phyloP scores from a whole-genome alignment of 2,888 invertebrate genomes.

The Diarsia brunnea region DNA sequence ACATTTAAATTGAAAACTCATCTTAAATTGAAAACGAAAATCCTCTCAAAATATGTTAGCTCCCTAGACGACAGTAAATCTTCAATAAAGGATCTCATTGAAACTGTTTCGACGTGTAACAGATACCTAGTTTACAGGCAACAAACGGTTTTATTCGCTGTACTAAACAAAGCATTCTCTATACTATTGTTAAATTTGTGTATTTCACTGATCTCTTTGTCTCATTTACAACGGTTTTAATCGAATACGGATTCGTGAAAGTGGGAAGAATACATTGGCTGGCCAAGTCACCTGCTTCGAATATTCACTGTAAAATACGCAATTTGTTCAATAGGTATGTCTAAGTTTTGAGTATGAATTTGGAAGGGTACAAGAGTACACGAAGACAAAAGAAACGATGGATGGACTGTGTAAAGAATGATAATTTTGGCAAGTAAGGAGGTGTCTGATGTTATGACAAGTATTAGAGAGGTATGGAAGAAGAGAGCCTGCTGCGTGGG shows the following conservation, averaged over 20 bases:
- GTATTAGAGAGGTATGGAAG: too few relatives aligned
- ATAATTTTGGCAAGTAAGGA: too few relatives aligned
- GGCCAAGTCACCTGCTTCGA: neutral
- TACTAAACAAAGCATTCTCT: slow-evolving; percentile 46
- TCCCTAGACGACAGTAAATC: slow-evolving; percentile 47
- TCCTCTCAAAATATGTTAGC: slow-evolving; percentile 31
- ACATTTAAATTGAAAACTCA: neutral
- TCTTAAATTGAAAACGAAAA: slow-evolving; percentile 31
- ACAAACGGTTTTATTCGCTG: slow-evolving; percentile 44
- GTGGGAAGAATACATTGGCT: neutral
- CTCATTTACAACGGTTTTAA: slow-evolving; percentile 12
- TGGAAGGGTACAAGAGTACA: too few relatives aligned
- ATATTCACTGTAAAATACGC: neutral
- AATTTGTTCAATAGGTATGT: neutral
- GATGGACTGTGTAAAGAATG: too few relatives aligned
- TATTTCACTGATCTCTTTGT: slow-evolving; percentile 13
- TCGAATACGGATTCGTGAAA: neutral
- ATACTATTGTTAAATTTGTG: neutral
- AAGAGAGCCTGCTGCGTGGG: too few relatives aligned
- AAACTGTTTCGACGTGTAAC: slow-evolving; percentile 30
- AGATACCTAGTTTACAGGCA: slow-evolving; percentile 43
- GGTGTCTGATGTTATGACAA: too few relatives aligned
- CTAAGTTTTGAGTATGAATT: too few relatives aligned
- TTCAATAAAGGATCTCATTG: slow-evolving; percentile 44
- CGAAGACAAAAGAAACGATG: too few relatives aligned